A percentile compares a stretch with the other conserved stretches of the same genome.
phyloP scores from a whole-genome alignment of 2,113 vertebrate genomes.

The Lepidothrix coronata region DNA sequence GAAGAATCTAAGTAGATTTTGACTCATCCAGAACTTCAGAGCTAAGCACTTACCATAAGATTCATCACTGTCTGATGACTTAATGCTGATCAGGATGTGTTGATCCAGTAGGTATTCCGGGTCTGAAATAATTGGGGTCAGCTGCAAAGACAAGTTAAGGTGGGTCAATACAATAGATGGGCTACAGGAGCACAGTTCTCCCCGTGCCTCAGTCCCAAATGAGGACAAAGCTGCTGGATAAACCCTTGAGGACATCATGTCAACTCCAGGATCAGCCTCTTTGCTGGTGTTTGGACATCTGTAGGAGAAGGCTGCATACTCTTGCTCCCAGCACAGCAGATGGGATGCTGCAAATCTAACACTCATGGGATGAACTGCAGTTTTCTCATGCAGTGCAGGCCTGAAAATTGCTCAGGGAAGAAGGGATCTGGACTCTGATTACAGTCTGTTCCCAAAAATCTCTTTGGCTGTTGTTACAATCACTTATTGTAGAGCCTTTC shows the following conservation, averaged over 20 bases:
- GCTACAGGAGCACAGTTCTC: not conserved
- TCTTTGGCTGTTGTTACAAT: not conserved
- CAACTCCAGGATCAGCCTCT: not conserved
- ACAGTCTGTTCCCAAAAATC: not conserved
- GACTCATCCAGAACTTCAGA: constrained; percentile 27
- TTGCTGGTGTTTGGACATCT: not conserved
- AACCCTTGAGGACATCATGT: not conserved
- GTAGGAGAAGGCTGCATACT: not conserved
- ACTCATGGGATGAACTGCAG: not conserved
- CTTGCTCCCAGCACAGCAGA: not conserved
- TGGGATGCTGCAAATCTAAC: not conserved
- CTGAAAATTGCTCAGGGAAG: not conserved
- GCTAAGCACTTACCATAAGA: constrained; percentile 85
- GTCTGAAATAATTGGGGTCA: constrained; percentile 96
- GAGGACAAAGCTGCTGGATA: not conserved
- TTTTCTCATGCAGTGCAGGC: not conserved
- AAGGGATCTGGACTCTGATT: not conserved
- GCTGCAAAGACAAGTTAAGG: constrained; percentile 72
- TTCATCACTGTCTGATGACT: constrained; percentile 93
- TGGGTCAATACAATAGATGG: not conserved
- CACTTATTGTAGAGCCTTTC: not conserved
- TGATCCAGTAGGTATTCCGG: constrained; percentile 95
- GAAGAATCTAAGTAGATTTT: constrained; percentile 25
- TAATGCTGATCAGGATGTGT: constrained; percentile 94
- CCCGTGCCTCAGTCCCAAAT: not conserved